Evolutionary conservation across 2,113 vertebrate species (phyloP), one percentile per base, ranked within the genome.

Genomic region (Labeo rohita): DNA sequence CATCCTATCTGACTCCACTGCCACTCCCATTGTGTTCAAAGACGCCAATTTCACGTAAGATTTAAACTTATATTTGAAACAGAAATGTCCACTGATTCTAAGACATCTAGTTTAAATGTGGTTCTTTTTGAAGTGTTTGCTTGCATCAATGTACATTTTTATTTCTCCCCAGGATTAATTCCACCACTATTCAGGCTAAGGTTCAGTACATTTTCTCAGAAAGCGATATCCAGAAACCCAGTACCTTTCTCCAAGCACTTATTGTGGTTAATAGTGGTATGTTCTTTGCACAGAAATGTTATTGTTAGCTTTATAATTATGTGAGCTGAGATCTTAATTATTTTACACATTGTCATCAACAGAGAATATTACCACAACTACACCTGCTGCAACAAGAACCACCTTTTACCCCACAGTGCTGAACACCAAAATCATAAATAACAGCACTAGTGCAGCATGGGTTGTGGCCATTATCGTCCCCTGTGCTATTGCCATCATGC

Each of bases 401-500:
- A 56, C 45, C 7, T 36, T 63, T 3, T 49, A 65, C 43, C 10
- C 76, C 66, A 74, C 39, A 2, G 4, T 47, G 13, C 36, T 79
- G n/a, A 34, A 23, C 36, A 68, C 23, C 72, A 66, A 76, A 65
- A 8, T 18, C 34, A 16, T 21, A 72, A 56, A 23, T 12, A 82
- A 77, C 74, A 52, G 77, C 28, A 83, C 49, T 13, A 84, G 50
- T 78, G 50, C 85, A 54, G 84, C 49, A 11, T 90, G 87, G 89
- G 72, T 79, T n/a, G 49, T 88, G 12, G 87, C 85, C 45, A 88
- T 90, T 16, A 90, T 90, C 36, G 86, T 90, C 3, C 85, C 83
- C 15, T 86, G 81, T 81, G 85, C 50, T 50, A 83, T 85, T 36
- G 82, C 54, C 11, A 84, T 90, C 52, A 15, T 88, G 7, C 87